Base-by-base conservation (phyloP, 2,888 invertebrate genomes). In the Drosophila rellima region DNA sequence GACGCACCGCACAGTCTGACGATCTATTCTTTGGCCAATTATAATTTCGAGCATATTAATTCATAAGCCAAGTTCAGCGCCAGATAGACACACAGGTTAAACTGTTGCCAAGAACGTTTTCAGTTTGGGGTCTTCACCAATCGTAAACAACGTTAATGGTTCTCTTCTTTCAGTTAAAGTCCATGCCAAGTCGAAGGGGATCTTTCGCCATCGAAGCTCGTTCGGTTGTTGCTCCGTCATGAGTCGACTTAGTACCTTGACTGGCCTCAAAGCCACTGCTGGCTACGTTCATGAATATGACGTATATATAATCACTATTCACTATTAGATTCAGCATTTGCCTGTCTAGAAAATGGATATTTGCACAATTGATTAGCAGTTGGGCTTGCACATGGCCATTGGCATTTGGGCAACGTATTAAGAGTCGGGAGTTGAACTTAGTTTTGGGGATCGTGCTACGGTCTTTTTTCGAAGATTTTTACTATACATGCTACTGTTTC, bases 331-430 rank as follows among this genome's bases (percentile, higher is more conserved):
- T 35, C 13, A 51, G 17, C 13, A 17, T 60, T 44, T 48, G n/a
- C 33, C 17, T 10, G 31, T 17, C 31, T 17, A 40, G 40, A 29
- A 59, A 55, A 33, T 50, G 13, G 26, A 15, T 62, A 62, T 86
- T 88, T 86, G 66, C 37, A 50, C 70, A 74, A 80, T 45, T 88
- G 72, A 86, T 83, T 88, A 88, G 63, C 87, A 72, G 44, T 37
- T 39, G 18, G 20, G 56, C 54, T 45, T 23, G 40, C 60, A 65
- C 60, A 79, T 64, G 87, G 81, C 66, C 84, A 70, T 48, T 66
- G 70, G 51, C 62, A 56, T 48, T 55, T 62, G 35, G 52, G 18
- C 56, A 66, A 52, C 64, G 60, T 51, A 60, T 56, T 55, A 29
- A 68, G 62, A 26, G 54, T 52, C 66, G 23, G 51, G 61, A 69